These are phyloP conservation scores for Periplaneta americana DNA, from an alignment of 1,140 invertebrate species.

Conservation along the genomic window DNA sequence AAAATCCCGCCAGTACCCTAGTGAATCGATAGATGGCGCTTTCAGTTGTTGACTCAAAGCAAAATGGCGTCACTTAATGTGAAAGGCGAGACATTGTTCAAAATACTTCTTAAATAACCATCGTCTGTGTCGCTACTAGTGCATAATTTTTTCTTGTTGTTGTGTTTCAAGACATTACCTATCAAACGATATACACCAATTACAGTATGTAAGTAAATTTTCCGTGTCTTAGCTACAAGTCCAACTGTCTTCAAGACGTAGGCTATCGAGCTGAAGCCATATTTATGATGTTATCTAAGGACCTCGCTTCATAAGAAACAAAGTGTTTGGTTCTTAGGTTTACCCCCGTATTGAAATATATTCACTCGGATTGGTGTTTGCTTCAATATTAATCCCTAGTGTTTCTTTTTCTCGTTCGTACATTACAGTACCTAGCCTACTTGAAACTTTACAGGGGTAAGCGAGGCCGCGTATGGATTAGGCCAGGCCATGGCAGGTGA, in stretches of 20 bases:
- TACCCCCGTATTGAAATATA: neutral
- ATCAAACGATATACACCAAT: neutral
- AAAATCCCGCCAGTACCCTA: conserved; percentile 27
- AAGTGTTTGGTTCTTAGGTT: neutral
- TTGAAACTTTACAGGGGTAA: neutral
- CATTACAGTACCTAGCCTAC: neutral
- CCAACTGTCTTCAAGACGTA: conserved; percentile 17
- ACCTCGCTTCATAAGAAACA: neutral
- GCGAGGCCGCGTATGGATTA: neutral
- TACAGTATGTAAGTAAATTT: conserved; percentile 5
- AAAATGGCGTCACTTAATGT: conserved; percentile 37
- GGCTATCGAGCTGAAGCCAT: conserved; percentile 30
- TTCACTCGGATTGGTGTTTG: neutral
- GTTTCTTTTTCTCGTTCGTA: neutral
- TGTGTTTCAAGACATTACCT: neutral
- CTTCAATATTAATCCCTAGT: neutral
- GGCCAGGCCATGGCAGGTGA: neutral
- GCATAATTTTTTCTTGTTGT: neutral
- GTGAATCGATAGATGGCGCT: conserved; percentile 29
- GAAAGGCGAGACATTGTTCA: conserved; percentile 27
- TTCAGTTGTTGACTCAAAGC: conserved; percentile 34
- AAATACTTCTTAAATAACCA: conserved; percentile 10
- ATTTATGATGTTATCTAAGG: conserved; percentile 31
- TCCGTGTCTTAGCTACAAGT: neutral
- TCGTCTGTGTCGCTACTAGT: neutral